phyloP scores from a whole-genome alignment of 1,140 invertebrate species.

The Scaptomyza montana region DNA sequence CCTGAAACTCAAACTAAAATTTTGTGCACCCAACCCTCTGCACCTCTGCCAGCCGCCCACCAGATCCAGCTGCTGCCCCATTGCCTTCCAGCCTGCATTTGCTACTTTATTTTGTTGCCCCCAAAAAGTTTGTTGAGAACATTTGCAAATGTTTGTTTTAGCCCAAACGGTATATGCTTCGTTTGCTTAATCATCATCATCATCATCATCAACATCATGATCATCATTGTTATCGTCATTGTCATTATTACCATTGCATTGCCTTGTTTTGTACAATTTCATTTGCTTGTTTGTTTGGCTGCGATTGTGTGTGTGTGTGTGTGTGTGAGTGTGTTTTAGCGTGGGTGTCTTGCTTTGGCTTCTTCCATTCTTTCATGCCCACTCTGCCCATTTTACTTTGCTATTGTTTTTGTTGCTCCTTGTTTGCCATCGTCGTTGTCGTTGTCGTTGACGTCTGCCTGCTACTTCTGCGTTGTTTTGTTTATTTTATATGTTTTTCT shows the following conservation, averaged over 20 bases:
- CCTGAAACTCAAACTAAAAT: constrained; percentile 50
- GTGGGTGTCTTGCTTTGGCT: constrained; percentile 62
- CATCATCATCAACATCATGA: constrained; percentile 15
- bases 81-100: constrained; percentile 51
- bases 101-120: constrained; percentile 48
- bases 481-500: constrained; percentile 79
- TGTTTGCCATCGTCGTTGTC: constrained; percentile 64
- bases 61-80: constrained; percentile 10
- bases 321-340: constrained; percentile 1
- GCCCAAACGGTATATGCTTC: constrained; percentile 71
- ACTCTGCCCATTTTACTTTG: constrained; percentile 24
- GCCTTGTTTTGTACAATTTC: constrained; percentile 52
- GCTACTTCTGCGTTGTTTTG: constrained; percentile 76
- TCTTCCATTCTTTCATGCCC: constrained; percentile 43
- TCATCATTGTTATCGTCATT: constrained; percentile 18
- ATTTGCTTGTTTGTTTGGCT: constrained; percentile 32
- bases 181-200: constrained; percentile 64
- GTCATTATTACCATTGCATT: constrained; percentile 42
- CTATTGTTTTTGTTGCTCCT: constrained; percentile 53
- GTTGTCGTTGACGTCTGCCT: constrained; percentile 47
- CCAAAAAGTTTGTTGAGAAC: constrained; percentile 79
- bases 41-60: not conserved
- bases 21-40: not conserved
- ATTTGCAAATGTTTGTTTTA: constrained; percentile 81
- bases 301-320: constrained; percentile 5